Conservation (phyloP, 1,140 invertebrate genomes). For the Papilio glaucus region DNA sequence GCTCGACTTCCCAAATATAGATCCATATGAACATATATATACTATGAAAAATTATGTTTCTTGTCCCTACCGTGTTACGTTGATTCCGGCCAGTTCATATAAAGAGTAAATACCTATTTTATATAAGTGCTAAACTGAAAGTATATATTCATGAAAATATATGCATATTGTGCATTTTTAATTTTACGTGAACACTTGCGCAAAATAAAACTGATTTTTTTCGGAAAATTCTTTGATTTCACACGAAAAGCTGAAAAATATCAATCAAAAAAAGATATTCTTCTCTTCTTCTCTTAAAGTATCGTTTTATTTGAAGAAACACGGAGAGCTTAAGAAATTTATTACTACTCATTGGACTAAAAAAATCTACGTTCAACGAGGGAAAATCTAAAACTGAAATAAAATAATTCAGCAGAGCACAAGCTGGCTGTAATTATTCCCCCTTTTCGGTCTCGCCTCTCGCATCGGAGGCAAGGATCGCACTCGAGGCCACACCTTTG, state of each 20-base stretch:
- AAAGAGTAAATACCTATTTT: no score
- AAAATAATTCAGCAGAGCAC: conserved; percentile 44
- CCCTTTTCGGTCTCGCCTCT: conserved; percentile 52
- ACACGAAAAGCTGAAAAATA: not conserved
- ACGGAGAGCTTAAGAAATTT: not conserved
- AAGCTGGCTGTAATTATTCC: conserved; percentile 62
- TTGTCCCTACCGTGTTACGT: no score
- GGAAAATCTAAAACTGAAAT: conserved; percentile 15
- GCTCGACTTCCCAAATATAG: no score
- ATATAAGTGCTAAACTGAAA: no score
- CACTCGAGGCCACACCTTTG: conserved; percentile 61
- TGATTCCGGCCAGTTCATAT: no score
- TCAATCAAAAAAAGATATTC: not conserved
- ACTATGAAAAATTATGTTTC: no score
- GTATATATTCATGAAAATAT: no score
- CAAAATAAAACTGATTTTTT: no score
- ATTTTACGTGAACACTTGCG: no score
- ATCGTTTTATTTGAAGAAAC: not conserved
- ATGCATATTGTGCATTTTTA: no score
- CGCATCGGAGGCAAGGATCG: conserved; percentile 60
- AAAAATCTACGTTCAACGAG: not conserved
- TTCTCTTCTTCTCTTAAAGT: not conserved
- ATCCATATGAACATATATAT: no score
- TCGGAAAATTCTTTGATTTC: no score
- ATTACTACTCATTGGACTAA: not conserved